Evolutionary conservation across 1,140 invertebrate genomes (phyloP), one percentile per base, ranked within the genome.

Genomic region (Pogonomyrmex californicus): DNA sequence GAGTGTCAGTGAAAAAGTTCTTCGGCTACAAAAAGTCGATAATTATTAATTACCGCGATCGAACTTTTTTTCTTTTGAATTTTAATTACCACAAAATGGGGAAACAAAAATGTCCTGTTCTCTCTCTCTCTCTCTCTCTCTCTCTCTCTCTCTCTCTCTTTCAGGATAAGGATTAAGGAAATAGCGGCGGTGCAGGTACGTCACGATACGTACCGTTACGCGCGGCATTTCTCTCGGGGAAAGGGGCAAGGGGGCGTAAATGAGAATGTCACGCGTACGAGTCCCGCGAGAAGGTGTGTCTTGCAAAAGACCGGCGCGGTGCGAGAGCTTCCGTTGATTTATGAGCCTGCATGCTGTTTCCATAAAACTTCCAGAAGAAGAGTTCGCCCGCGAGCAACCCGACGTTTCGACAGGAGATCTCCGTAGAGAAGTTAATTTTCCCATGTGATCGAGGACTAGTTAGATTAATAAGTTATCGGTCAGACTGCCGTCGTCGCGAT

Each of bases 161-260:
- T 65, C 63, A 12, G 49, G 78, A 41, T 44, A 70, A 56, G 36
- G 49, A 23, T 47, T 47, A 78, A 70, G 62, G 38, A 56, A 81
- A 62, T 54, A 81, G 38, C 65, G 38, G 36, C 30, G 36, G 38
- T 56, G 47, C 63, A 41, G 44, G 78, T 70, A 47, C 77, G 49
- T 81, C 49, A 81, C 33, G 78, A 33, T 70, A 65, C 44, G 60
- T 78, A 70, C 78, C 78, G 78, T 81, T 81, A 81, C 10, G 23
- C 65, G 23, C 78, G 56, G 78, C 65, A 70, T 81, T 81, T 81
- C 65, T 56, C 5, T 5, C 38, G 49, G 54, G 0, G 6, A 2
- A 17, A 60, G 30, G 30, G 9, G 17, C 2, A 3, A 2, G 49
- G 4, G 47, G 36, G 63, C 4, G 49, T 81, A 70, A 81, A 81